Evolutionary conservation across 2,797 vertebrate species (phyloP), one percentile per base, ranked within the genome.

Genomic region (Pangasius sanitwongsei): DNA sequence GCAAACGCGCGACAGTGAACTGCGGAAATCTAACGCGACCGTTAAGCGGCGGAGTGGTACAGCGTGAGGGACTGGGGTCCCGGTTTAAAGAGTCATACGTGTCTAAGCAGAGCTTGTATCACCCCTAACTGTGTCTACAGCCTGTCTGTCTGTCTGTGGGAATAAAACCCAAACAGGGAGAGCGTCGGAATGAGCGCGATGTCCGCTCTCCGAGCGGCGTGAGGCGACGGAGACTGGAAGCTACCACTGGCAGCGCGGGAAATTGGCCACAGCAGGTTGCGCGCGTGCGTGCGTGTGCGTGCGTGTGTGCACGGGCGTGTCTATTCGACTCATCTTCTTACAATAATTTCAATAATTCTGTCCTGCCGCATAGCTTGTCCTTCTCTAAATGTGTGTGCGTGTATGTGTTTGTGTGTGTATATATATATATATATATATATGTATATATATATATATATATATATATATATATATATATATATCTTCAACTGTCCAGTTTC

Each of bases 221-320:
- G 85, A 81, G 88, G 87, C 89, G 89, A 89, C 90, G 85, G 89
- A 92, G 92, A 89, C 89, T 87, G 92, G 93, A 92, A 92, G 90
- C 92, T 91, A 93, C 93, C 93, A 94, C 92, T 91, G 83, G 83
- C 89, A 75, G 83, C 85, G 77, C 87, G 92, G 92, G 91, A 92
- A 91, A 85, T 67, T 87, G 87, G 77, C 87, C 84, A 55, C 87
- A 86, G 74, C 34, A 44, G 88, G 44, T 55, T 55, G 72, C 84
- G 86, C 69, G 81, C 87, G 75, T 81, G 78, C 85, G 81, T 34
- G 74, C 48, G 25, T 8, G 61, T 13, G 74, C 6, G 48, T 50
- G 31, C n/a, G 18, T 6, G 78, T 61, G 81, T 41, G 87, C 82
- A 4, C 69, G 28, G 81, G 83, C 83, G 83, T 69, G 83, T 69